Conservation (phyloP, 2,888 invertebrate genomes). For the Bombylius discolor region DNA sequence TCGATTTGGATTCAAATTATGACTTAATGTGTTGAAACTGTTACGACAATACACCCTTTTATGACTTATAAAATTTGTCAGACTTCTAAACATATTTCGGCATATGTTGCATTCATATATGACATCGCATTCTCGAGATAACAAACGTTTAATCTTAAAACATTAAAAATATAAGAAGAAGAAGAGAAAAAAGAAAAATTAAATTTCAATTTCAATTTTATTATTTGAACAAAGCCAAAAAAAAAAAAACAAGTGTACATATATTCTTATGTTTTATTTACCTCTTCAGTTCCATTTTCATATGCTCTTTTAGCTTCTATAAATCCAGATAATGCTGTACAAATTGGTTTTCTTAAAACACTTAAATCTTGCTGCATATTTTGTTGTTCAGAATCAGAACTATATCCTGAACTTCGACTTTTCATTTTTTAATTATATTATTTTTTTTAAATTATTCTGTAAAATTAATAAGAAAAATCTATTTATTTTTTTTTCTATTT, state of each 20-base stretch:
- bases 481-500: too few species aligned
- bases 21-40: slow-evolving; percentile 39
- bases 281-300: slow-evolving; percentile 64
- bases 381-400: slow-evolving; percentile 31
- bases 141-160: slow-evolving; percentile 55
- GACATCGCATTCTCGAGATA: slow-evolving; percentile 74
- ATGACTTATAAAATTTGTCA: slow-evolving; percentile 80
- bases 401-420: slow-evolving; percentile 17
- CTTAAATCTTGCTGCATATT: slow-evolving; percentile 40
- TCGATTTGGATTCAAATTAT: slow-evolving; percentile 38
- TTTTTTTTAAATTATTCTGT: not conserved
- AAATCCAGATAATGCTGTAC: slow-evolving; percentile 54
- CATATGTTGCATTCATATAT: slow-evolving; percentile 84
- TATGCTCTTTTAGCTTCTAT: slow-evolving; percentile 57
- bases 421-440: slow-evolving; percentile 13
- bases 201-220: not conserved
- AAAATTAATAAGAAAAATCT: too few species aligned
- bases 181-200: not conserved
- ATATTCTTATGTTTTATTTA: slow-evolving; percentile 31
- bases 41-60: slow-evolving; percentile 70
- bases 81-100: slow-evolving; percentile 69
- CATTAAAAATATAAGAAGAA: slow-evolving; percentile 14
- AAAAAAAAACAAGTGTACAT: too few species aligned
- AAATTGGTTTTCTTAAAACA: slow-evolving; percentile 50
- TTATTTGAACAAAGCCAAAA: not conserved